phyloP scores from a whole-genome alignment of 2,797 vertebrate species.

The Channallabes apus region DNA sequence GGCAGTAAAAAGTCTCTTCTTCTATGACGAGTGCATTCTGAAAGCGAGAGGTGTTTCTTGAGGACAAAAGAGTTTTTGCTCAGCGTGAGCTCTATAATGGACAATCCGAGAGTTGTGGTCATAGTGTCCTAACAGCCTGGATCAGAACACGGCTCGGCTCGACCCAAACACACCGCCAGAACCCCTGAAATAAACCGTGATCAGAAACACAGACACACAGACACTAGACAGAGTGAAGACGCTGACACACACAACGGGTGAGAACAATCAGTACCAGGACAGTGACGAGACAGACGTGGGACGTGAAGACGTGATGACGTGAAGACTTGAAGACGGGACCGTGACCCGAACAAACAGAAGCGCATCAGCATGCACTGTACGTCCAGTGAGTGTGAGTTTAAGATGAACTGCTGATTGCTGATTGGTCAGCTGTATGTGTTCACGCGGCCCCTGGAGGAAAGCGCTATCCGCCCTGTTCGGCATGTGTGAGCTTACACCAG shows the following conservation, averaged over 20 bases:
- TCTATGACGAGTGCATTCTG: not conserved
- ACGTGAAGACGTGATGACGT: no score
- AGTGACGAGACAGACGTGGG: not conserved
- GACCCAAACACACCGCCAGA: not conserved
- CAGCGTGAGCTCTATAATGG: not conserved
- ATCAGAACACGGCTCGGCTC: not conserved
- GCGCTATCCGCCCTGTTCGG: no score
- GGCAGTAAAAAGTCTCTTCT: not conserved
- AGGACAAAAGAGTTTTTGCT: not conserved
- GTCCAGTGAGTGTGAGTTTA: no score
- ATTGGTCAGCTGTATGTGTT: no score
- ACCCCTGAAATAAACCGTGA: not conserved
- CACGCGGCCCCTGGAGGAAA: no score
- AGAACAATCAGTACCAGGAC: not conserved
- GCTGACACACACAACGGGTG: not conserved
- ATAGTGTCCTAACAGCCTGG: not conserved
- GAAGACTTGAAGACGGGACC: not conserved
- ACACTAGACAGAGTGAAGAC: not conserved
- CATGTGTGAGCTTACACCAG: no score
- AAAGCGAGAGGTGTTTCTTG: not conserved
- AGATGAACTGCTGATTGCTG: no score
- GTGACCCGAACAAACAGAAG: not conserved
- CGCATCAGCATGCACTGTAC: no score
- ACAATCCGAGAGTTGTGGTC: not conserved
- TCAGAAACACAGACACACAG: not conserved